Percentiles rank a stretch among this genome's conserved stretches.
Evolutionary conservation across 2,113 vertebrate species (phyloP).

Genomic region (Peromyscus californicus): DNA sequence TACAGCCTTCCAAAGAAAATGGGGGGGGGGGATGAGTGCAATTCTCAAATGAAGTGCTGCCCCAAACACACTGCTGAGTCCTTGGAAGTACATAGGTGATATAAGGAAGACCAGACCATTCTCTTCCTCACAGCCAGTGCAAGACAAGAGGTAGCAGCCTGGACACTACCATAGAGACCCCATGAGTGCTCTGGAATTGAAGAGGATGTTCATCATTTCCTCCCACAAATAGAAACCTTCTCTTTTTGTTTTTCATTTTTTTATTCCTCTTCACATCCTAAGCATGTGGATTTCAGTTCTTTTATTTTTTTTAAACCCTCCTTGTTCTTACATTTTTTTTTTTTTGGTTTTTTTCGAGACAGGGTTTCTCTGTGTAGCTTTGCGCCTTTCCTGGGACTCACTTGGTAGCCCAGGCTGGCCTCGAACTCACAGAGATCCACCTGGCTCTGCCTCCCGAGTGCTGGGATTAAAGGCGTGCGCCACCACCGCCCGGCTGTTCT

Average conservation of each 20-base stretch:
- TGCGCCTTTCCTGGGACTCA: too few species aligned
- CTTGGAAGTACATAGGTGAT: slow-evolving; percentile 63
- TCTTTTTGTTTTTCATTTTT: not conserved
- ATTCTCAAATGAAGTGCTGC: slow-evolving; percentile 78
- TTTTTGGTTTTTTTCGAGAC: too few species aligned
- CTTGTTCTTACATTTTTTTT: slow-evolving; percentile 56
- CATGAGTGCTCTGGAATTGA: slow-evolving; percentile 68
- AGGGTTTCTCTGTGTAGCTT: too few species aligned
- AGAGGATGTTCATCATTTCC: slow-evolving; percentile 60
- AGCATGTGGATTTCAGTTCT: not conserved
- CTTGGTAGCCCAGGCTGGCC: too few species aligned
- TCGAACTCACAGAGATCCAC: too few species aligned
- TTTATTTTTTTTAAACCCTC: slow-evolving; percentile 28
- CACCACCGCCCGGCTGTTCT: too few species aligned
- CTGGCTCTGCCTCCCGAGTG: too few species aligned
- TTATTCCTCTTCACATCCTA: slow-evolving; percentile 66
- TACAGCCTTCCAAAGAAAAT: slow-evolving; percentile 77
- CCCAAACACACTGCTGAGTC: slow-evolving; percentile 73
- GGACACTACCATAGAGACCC: not conserved
- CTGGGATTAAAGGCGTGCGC: too few species aligned
- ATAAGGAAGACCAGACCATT: slow-evolving; percentile 47
- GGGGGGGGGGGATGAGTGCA: slow-evolving; percentile 74
- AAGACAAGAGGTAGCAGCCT: slow-evolving; percentile 40
- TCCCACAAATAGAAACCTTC: slow-evolving; percentile 63
- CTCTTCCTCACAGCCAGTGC: slow-evolving; percentile 52